Evolutionary conservation across 1,140 invertebrate species (phyloP), one percentile per base, ranked within the genome.

Genomic region (Diorhabda sublineata): DNA sequence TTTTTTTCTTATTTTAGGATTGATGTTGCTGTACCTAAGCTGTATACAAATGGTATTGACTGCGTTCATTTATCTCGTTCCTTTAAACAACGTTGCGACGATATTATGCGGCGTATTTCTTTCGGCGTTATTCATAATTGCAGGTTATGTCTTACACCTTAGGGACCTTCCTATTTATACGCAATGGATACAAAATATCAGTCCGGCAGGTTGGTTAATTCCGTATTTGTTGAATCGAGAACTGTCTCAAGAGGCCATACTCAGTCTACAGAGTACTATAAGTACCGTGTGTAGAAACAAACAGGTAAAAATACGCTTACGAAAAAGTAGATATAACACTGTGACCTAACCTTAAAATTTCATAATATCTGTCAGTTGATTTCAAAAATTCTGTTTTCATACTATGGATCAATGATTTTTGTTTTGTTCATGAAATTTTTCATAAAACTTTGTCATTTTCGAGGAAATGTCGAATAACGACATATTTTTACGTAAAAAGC

Each of bases 21-120:
- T 91, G 74, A 93, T 93, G 86, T 77, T 95, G 45, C 81, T 94
- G 5, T 94, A 93, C 79, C 81, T 94, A 6, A 87, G 89, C 72
- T 82, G 88, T 56, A 83, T 91, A 66, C 89, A 93, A 70, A 87
- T 90, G 70, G 80, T 94, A 5, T 86, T 90, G 59, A 86, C 89
- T 45, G 86, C 91, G 1, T 81, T 91, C 7, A 86, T 89, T 5
- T 88, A 91, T 74, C 71, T 91, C 44, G 81, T 85, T 72, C 84
- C 89, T 75, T 79, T 86, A 84, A 81, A 87, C 78, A 82, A 83
- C 68, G 81, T 85, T 45, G 83, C 87, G 69, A 73, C 87, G 0
- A 77, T 89, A 6, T 73, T 92, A 3, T 83, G 88, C 4, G 87
- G 86, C 0, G 71, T 93, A 2, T 78, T 91, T 0, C 75, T 93